Conservation (phyloP, 2,113 vertebrate genomes). For the Globicephala melas region DNA sequence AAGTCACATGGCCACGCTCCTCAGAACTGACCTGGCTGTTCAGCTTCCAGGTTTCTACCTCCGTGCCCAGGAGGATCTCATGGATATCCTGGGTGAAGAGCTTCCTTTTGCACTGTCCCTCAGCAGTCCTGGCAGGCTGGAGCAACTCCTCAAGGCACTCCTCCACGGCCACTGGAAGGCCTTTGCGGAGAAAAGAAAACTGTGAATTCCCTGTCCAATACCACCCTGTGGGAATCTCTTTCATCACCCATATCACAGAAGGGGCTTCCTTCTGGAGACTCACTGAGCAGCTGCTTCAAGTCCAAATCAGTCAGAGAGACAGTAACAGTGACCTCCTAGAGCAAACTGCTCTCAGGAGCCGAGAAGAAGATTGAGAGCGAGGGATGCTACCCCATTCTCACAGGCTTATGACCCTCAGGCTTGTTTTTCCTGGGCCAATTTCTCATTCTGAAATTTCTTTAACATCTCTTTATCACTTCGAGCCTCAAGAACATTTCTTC, state of each 20-base stretch:
- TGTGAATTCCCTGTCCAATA: conserved; percentile 74
- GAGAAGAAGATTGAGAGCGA: conserved; percentile 84
- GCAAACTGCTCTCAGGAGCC: conserved; percentile 81
- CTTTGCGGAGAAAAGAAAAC: conserved; percentile 78
- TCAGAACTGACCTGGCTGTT: conserved; percentile 83
- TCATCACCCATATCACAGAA: conserved; percentile 76
- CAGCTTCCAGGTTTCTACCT: conserved; percentile 84
- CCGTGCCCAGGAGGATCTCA: conserved; percentile 84
- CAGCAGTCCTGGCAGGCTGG: conserved; percentile 81
- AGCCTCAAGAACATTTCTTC: conserved; percentile 77
- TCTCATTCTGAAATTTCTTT: conserved; percentile 89
- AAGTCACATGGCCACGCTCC: conserved; percentile 85
- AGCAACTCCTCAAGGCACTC: conserved; percentile 82
- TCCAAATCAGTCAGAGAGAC: conserved; percentile 85
- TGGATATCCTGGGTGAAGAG: conserved; percentile 88
- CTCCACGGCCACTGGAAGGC: conserved; percentile 82
- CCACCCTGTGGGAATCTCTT: conserved; percentile 36
- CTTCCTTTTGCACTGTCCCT: conserved; percentile 87
- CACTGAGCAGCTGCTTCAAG: conserved; percentile 83
- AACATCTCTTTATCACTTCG: conserved; percentile 88
- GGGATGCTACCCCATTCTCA: conserved; percentile 76
- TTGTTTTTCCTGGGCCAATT: conserved; percentile 79
- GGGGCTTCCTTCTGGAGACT: conserved; percentile 75
- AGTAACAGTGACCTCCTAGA: conserved; percentile 84
- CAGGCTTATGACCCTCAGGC: conserved; percentile 60